Percentiles rank a stretch among this genome's conserved stretches.
Evolutionary conservation across 2,888 invertebrate genomes (phyloP).

Genomic region (Morpho deidamia): DNA sequence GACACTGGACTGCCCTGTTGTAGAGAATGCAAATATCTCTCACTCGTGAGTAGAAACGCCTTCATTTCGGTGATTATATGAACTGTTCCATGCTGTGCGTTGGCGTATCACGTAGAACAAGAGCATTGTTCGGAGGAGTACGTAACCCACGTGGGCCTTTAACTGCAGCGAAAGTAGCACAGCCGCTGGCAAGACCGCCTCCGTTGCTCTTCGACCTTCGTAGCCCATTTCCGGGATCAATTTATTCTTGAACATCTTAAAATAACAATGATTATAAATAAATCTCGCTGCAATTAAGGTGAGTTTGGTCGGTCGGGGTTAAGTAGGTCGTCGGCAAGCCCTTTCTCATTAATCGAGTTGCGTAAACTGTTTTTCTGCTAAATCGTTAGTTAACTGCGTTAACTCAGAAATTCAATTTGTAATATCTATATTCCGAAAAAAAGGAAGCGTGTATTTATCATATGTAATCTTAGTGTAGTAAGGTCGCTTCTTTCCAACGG

Average conservation of each 20-base stretch:
- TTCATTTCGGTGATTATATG: constrained; percentile 67
- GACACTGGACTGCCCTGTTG: constrained; percentile 39
- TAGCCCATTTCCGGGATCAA: constrained; percentile 54
- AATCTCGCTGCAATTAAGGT: constrained; percentile 15
- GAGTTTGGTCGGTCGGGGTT: constrained; percentile 21
- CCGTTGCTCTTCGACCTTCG: constrained; percentile 63
- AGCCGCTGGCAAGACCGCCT: constrained; percentile 71
- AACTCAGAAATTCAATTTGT: no score
- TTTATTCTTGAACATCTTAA: constrained; percentile 30
- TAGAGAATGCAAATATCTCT: constrained; percentile 52
- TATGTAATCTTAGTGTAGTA: no score
- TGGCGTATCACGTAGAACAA: constrained; percentile 30
- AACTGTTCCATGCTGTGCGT: constrained; percentile 58
- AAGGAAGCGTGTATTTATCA: no score
- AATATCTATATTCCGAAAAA: no score
- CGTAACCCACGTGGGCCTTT: constrained; percentile 61
- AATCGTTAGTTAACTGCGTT: neutral
- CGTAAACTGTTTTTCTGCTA: constrained; percentile 11
- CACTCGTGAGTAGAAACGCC: constrained; percentile 47
- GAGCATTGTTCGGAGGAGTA: constrained; percentile 52
- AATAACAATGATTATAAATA: constrained; percentile 22
- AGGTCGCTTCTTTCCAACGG: no score
- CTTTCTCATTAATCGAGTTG: constrained; percentile 29
- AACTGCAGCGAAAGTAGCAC: constrained; percentile 67
- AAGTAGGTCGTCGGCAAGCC: constrained; percentile 36